These are phyloP conservation scores for Anoncus sp. DNA, from an alignment of 2,888 invertebrate species.

Conservation along the genomic window DNA sequence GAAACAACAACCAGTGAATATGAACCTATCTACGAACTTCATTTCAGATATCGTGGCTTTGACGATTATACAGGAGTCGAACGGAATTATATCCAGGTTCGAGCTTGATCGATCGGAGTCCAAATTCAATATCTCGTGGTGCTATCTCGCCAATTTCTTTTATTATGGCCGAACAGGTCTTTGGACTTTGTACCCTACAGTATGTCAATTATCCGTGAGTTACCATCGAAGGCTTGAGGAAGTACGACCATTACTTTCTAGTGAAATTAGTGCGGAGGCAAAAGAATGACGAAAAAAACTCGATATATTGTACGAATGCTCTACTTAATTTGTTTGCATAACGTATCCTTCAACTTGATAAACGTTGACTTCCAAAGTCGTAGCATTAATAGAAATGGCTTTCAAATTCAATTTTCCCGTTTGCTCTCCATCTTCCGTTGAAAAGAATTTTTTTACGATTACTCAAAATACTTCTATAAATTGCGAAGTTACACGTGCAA, in stretches of 20 bases:
- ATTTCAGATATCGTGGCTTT: constrained; percentile 18
- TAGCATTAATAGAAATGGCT: no score
- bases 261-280: not conserved
- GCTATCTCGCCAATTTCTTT: not conserved
- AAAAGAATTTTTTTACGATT: not conserved
- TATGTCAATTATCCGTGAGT: not conserved
- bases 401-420: no score
- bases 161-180: not conserved
- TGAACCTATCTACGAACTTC: constrained; percentile 42
- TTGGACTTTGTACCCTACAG: not conserved
- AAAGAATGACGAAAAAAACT: not conserved
- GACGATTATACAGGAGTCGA: not conserved
- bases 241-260: not conserved
- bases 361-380: no score
- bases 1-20: constrained; percentile 71
- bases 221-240: not conserved
- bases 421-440: not conserved
- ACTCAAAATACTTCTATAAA: not conserved
- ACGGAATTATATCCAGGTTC: constrained; percentile 14
- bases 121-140: not conserved
- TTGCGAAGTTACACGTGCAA: not conserved
- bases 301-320: not conserved
- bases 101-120: not conserved
- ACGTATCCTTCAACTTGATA: no score
- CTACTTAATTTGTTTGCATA: no score